Base-by-base conservation (phyloP, 2,797 vertebrate species). In the Microcaecilia unicolor region DNA sequence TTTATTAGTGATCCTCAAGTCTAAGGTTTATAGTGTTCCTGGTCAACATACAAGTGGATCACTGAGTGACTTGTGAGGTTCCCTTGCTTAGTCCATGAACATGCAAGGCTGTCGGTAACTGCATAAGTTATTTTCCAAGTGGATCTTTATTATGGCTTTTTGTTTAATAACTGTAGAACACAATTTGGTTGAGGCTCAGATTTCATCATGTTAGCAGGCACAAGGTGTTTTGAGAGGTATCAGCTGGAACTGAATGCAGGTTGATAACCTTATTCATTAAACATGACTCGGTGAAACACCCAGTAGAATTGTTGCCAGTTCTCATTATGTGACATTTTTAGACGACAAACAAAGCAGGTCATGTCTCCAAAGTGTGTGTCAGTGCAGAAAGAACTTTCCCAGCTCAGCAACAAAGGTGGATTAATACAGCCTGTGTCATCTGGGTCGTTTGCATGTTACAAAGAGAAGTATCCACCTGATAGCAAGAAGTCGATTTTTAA, bases 401-500 rank as follows among this genome's bases (percentile, higher is more conserved):
- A n/a, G n/a, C n/a, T n/a, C n/a, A n/a, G n/a, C n/a, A n/a, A n/a
- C n/a, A n/a, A n/a, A n/a, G n/a, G n/a, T n/a, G n/a, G n/a, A n/a
- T n/a, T n/a, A n/a, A n/a, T n/a, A n/a, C n/a, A 55, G 39, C 47
- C 49, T 66, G 30, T 11, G 77, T 87, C 78, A 84, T 66, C 89
- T 89, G 9, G 84, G 78, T 63, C 83, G 85, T 71, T 89, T 93
- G 55, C 81, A 76, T 4, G 80, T 92, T 54, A 96, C 90, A 34
- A 93, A 92, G 68, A 92, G 83, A 58, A 94, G 70, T 19, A 95
- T 86, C 0, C 84, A 71, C 28, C 85, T 79, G 54, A 96, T 88
- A 63, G 89, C 89, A 0, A 91, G 76, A 3, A 98, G 91, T 28
- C 85, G 83, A 48, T 93, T 90, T 65, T 89, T 94, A 15, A 93